Base-by-base conservation (phyloP, 2,888 invertebrate species). In the Uloborus plumipes region DNA sequence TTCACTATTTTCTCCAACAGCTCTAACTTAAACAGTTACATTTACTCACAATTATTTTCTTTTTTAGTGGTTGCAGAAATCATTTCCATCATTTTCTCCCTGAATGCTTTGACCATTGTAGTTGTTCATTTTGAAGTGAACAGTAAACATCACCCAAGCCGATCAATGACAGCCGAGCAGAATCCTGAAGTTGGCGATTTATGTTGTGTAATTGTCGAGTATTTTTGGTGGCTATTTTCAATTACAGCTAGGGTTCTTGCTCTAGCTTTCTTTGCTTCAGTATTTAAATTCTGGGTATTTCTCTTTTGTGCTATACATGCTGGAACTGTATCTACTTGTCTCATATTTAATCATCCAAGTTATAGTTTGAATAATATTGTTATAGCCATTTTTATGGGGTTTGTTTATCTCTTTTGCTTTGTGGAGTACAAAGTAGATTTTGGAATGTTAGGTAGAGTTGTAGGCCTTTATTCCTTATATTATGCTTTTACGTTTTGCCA, bases 101-200 rank as follows among this genome's bases (percentile, higher is more conserved):
- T 96, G 84, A 90, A 93, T 20, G 94, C 95, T 85, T 93, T 96
- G 92, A 94, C 95, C 0, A 96, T 96, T 95, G 94, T 95, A 67
- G 92, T 97, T 90, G 94, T 94, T 0, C 93, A 94, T 14, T 97
- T 84, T 64, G 80, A 84, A 39, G 79, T 80, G 11, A 79, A 84
- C 71, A 76, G 76, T 58, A 76, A 84, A 39, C 84, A 96, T 89
- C 94, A 95, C 89, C 92, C 95, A 84, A 93, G 94, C 18, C 92
- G 93, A 94, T 88, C 92, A 20, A 88, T 92, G 39, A 73, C 93
- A 94, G 88, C 94, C 95, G 88, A 91, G 92, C 85, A 94, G 95
- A 88, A 93, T 96, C 87, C 92, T 91, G 72, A 92, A 92, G 91
- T 88, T 90, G 14, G 95, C 94, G 26, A 93, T 94, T n/a, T 89